phyloP scores from a whole-genome alignment of 1,140 invertebrate species.

The Camponotus vicinus region DNA sequence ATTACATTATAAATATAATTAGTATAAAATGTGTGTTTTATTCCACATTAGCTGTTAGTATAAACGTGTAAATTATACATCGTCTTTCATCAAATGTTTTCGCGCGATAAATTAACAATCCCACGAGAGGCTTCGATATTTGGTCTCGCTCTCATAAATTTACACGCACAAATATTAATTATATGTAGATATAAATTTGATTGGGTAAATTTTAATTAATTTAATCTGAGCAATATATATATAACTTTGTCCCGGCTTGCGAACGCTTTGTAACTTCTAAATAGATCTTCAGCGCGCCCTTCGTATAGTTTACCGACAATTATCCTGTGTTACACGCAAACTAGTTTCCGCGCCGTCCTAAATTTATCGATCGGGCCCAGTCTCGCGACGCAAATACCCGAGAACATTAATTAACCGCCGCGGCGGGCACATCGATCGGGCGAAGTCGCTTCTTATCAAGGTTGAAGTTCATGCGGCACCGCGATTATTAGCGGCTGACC shows the following conservation, averaged over 20 bases:
- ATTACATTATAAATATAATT: background rate
- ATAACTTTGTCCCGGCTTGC: background rate
- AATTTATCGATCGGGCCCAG: conserved; percentile 59
- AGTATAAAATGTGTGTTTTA: background rate
- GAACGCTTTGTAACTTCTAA: conserved; percentile 7
- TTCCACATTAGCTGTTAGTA: no score
- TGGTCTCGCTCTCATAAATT: background rate
- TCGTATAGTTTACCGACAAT: conserved; percentile 41
- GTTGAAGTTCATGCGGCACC: conserved; percentile 54
- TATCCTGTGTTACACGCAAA: conserved; percentile 50
- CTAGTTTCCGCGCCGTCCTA: conserved; percentile 32
- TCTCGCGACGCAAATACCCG: conserved; percentile 58
- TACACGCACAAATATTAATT: background rate
- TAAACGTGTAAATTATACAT: background rate
- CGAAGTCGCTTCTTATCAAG: conserved; percentile 58
- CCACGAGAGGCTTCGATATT: background rate
- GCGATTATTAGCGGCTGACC: conserved; percentile 60
- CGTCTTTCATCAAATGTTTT: background rate
- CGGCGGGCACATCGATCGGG: conserved; percentile 56
- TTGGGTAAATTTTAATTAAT: background rate
- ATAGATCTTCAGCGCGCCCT: conserved; percentile 14
- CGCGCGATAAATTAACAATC: background rate
- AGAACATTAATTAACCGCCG: conserved; percentile 65
- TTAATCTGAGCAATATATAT: background rate
- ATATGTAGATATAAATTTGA: background rate